Evolutionary conservation across 2,113 vertebrate genomes (phyloP), one percentile per base, ranked within the genome.

Genomic region (Epinephelus fuscoguttatus): DNA sequence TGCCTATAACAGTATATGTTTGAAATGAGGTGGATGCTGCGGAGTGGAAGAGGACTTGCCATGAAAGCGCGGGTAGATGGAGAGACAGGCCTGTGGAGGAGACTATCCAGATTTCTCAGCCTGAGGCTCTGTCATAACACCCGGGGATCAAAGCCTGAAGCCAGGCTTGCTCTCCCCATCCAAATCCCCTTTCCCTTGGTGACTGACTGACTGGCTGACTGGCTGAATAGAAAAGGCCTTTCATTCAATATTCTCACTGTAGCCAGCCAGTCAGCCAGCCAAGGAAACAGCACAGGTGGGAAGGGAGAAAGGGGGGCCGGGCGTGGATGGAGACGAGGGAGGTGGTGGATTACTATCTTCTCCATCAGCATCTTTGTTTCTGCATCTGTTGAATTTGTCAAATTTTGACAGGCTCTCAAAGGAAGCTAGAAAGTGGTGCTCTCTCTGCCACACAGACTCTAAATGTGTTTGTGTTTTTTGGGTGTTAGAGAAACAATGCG

Each of bases 191-290:
- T 76, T 88, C 88, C 72, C 92, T 70, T 10, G 85, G 87, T 86
- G 89, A 86, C 86, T 86, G 86, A 67, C 86, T 84, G 85, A 50
- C 86, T 78, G 70, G 30, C 64, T 87, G 88, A 25, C 86, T 78
- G 80, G 70, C 76, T 84, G 78, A 67, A 82, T 82, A 82, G 88
- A 91, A 86, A 78, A 80, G 85, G 67, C 86, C 88, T 95, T 95
- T 95, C 94, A 95, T 96, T 95, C 88, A 63, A 90, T 93, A 95
- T 96, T 96, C 94, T 94, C 91, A 94, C 89, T 95, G 94, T 94
- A 95, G 93, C 90, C 82, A 79, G 80, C 80, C 73, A 76, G 62
- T 77, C 75, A 88, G 84, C 78, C 79, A 91, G 84, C 78, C 84
- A 73, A 59, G 83, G 85, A 83, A 84, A 72, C 71, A 64, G 86